Percentiles rank a stretch among this genome's conserved stretches.
Evolutionary conservation across 2,797 vertebrate genomes (phyloP).

Genomic region (Sebastes minor): DNA sequence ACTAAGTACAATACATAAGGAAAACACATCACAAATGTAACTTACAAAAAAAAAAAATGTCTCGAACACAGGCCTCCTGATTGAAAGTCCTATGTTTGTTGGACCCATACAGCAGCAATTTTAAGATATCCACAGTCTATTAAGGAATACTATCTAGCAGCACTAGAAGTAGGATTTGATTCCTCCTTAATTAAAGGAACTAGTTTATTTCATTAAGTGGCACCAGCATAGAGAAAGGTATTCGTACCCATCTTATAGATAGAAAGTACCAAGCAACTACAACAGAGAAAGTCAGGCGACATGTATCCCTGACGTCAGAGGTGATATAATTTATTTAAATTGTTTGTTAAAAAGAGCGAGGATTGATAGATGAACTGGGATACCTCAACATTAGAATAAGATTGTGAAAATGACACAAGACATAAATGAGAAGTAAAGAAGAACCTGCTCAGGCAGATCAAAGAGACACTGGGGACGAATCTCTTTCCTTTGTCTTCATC

Average conservation of each 20-base stretch:
- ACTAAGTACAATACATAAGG: too few relatives aligned
- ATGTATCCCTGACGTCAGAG: neutral
- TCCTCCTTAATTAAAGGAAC: neutral
- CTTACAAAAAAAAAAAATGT: too few relatives aligned
- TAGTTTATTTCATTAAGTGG: neutral
- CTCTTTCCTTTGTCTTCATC: constrained; percentile 25
- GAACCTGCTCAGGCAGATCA: neutral
- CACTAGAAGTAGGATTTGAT: neutral
- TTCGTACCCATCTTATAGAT: neutral
- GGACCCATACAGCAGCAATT: neutral
- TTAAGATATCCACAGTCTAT: neutral
- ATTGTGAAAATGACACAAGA: neutral
- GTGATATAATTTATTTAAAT: neutral
- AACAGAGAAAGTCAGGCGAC: neutral
- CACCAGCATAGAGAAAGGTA: neutral
- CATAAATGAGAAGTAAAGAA: neutral
- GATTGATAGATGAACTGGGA: neutral
- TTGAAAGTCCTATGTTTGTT: too few relatives aligned
- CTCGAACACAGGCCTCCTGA: too few relatives aligned
- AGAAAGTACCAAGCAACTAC: neutral
- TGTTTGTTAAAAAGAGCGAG: neutral
- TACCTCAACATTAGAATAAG: neutral
- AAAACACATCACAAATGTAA: too few relatives aligned
- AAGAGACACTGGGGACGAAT: neutral
- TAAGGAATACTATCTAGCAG: neutral